phyloP scores from a whole-genome alignment of 1,140 invertebrate genomes.

The Drosophila arawakana region DNA sequence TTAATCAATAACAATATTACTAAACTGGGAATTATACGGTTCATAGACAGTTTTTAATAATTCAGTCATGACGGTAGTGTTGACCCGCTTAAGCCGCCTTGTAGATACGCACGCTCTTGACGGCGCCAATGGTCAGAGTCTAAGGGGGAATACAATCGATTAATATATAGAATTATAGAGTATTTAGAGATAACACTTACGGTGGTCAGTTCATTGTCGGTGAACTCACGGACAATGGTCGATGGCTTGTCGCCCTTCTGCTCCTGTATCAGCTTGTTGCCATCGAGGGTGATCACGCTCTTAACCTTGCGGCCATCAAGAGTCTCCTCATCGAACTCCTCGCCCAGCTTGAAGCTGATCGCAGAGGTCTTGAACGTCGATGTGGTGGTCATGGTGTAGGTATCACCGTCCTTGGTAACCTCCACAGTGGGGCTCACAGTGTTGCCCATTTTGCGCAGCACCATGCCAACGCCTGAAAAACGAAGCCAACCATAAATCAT shows the following conservation, averaged over 20 bases:
- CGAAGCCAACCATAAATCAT: constrained; percentile 23
- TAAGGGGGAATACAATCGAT: constrained; percentile 84
- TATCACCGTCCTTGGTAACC: constrained; percentile 87
- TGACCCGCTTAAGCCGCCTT: constrained; percentile 84
- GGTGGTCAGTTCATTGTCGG: constrained; percentile 90
- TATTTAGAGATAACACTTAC: constrained; percentile 52
- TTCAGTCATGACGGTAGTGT: constrained; percentile 57
- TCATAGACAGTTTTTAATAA: constrained; percentile 53
- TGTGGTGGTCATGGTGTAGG: constrained; percentile 90
- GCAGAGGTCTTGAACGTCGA: constrained; percentile 94
- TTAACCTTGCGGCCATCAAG: constrained; percentile 94
- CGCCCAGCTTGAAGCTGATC: constrained; percentile 91
- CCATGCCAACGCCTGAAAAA: constrained; percentile 90
- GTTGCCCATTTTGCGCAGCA: constrained; percentile 91
- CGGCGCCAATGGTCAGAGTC: constrained; percentile 89
- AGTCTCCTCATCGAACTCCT: constrained; percentile 94
- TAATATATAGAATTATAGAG: neutral
- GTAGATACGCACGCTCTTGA: constrained; percentile 90
- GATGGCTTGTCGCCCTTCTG: constrained; percentile 89
- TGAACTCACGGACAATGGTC: constrained; percentile 88
- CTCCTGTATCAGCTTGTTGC: constrained; percentile 89
- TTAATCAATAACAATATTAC: constrained; percentile 73
- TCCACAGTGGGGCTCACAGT: constrained; percentile 90
- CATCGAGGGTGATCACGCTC: constrained; percentile 87
- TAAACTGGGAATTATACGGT: constrained; percentile 62